phyloP scores from a whole-genome alignment of 1,140 invertebrate species.

The Drosophila subpulchrella region DNA sequence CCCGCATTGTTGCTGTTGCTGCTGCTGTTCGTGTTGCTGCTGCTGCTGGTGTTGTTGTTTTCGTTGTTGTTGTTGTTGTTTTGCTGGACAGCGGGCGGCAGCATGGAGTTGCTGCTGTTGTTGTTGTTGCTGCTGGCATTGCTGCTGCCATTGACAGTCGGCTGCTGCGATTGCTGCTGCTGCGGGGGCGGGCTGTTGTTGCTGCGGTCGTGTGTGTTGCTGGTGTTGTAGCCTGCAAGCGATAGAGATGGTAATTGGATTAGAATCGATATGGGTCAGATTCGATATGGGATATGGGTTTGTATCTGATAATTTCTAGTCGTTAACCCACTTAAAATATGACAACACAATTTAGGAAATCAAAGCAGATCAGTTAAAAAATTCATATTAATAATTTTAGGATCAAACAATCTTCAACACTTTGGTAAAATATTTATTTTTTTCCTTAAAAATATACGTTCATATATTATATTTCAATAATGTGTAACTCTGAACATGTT shows the following conservation, averaged over 20 bases:
- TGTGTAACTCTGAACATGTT: too few species aligned
- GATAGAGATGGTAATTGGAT: slow-evolving; percentile 6
- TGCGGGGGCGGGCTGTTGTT: slow-evolving; percentile 71
- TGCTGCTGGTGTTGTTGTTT: slow-evolving; percentile 40
- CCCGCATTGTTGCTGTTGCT: slow-evolving; percentile 52
- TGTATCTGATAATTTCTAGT: not conserved
- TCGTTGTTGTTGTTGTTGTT: slow-evolving; percentile 34
- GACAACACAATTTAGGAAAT: not conserved
- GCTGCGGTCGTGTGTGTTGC: slow-evolving; percentile 62
- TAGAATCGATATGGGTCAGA: slow-evolving; percentile 2
- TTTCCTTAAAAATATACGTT: too few species aligned
- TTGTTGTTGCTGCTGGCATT: slow-evolving; percentile 40
- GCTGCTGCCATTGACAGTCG: slow-evolving; percentile 50
- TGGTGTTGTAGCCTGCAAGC: slow-evolving; percentile 60
- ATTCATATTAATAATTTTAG: too few species aligned
- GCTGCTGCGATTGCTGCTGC: slow-evolving; percentile 55
- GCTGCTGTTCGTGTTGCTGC: slow-evolving; percentile 39
- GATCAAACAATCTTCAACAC: too few species aligned
- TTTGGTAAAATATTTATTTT: too few species aligned
- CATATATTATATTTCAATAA: too few species aligned
- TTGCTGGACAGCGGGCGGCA: slow-evolving; percentile 62
- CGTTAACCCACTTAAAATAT: not conserved
- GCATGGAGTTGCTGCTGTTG: slow-evolving; percentile 60
- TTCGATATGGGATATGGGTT: not conserved
- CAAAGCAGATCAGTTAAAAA: not conserved